Conservation (phyloP, 2,797 vertebrate genomes). For the Sus cebifrons region DNA sequence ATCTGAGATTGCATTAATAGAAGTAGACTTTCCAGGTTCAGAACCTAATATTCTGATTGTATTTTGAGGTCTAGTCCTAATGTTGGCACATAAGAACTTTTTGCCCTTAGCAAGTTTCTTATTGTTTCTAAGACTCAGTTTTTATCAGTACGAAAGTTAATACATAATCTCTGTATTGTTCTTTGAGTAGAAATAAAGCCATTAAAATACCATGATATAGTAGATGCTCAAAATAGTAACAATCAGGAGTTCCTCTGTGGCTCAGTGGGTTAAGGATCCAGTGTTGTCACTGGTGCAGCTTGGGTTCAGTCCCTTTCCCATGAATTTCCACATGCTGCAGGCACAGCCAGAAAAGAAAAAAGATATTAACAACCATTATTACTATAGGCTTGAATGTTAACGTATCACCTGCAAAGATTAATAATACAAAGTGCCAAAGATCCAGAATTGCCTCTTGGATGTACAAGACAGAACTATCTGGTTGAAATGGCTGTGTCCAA, state of each 20-base stretch:
- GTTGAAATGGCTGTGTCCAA: not conserved
- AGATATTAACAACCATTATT: not conserved
- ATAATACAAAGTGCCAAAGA: not conserved
- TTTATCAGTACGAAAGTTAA: not conserved
- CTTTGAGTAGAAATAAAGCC: not conserved
- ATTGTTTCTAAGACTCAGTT: slow-evolving; percentile 34
- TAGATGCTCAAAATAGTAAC: not conserved
- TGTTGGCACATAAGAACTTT: not conserved
- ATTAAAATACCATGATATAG: not conserved
- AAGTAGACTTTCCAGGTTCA: not conserved
- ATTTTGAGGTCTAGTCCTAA: not conserved
- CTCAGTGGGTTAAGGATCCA: too few relatives aligned
- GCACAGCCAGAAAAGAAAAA: too few relatives aligned
- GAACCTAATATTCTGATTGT: not conserved
- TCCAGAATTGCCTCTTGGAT: not conserved
- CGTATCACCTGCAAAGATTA: not conserved
- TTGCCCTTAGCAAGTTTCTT: not conserved
- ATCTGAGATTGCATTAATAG: not conserved
- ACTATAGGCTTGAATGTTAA: not conserved
- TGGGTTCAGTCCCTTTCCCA: too few relatives aligned
- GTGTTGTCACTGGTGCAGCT: too few relatives aligned
- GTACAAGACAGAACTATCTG: not conserved
- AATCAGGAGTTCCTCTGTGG: too few relatives aligned
- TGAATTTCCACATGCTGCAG: too few relatives aligned
- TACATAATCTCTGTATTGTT: not conserved